phyloP scores from a whole-genome alignment of 1,140 invertebrate species.

The Spodoptera litura region DNA sequence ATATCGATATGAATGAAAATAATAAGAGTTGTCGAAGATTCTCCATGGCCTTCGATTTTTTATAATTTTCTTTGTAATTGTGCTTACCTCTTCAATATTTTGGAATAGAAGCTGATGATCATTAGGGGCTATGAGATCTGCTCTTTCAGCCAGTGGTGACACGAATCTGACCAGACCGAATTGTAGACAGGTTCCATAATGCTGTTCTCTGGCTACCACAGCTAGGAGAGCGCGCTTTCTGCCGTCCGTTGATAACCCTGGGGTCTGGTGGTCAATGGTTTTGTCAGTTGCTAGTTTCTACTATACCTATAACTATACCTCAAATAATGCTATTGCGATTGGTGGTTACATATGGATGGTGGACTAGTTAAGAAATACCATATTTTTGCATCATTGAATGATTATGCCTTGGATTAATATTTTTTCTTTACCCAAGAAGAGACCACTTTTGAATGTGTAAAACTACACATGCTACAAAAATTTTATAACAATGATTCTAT shows the following conservation, averaged over 20 bases:
- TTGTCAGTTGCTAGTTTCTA: neutral
- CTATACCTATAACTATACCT: too few species aligned
- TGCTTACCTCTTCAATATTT: conserved; percentile 91
- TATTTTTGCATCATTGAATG: too few species aligned
- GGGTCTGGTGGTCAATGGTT: conserved; percentile 58
- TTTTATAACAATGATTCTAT: too few species aligned
- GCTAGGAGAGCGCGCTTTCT: conserved; percentile 78
- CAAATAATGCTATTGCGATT: neutral
- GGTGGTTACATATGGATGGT: neutral
- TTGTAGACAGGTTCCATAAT: conserved; percentile 91
- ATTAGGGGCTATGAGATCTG: conserved; percentile 90
- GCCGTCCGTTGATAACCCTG: conserved; percentile 71
- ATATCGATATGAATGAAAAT: too few species aligned
- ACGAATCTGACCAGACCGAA: conserved; percentile 92
- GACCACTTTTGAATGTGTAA: too few species aligned
- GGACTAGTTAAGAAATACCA: too few species aligned
- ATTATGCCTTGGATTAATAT: too few species aligned
- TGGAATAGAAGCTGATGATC: conserved; percentile 93
- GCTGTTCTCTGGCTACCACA: conserved; percentile 88
- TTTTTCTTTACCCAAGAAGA: too few species aligned
- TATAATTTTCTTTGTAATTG: too few species aligned
- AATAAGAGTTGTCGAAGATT: too few species aligned
- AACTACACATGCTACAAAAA: too few species aligned
- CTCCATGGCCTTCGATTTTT: too few species aligned
- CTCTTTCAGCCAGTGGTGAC: conserved; percentile 89